phyloP scores from a whole-genome alignment of 2,797 vertebrate species.

The Enteromius paludinosus region DNA sequence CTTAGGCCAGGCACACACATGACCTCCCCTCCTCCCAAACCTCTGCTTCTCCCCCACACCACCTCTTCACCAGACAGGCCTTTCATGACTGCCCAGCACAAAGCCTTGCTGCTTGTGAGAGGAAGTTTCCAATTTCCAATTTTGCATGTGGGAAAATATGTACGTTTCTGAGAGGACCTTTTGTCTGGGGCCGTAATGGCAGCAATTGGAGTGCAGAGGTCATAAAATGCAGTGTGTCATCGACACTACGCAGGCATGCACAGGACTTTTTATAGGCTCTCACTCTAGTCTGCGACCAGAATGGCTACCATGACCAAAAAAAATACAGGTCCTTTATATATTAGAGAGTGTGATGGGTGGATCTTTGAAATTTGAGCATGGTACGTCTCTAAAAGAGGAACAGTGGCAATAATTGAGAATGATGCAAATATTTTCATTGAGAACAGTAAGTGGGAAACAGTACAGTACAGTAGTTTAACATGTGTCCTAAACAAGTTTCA shows the following conservation, averaged over 20 bases:
- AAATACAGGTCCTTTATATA: neutral
- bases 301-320: slow-evolving; percentile 9
- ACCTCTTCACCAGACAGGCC: slow-evolving; percentile 63
- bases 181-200: slow-evolving; percentile 74
- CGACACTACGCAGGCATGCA: slow-evolving; percentile 75
- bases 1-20: slow-evolving; percentile 68
- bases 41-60: slow-evolving; percentile 46
- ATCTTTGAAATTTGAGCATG: slow-evolving; percentile 8
- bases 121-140: slow-evolving; percentile 80
- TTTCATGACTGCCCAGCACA: slow-evolving; percentile 79
- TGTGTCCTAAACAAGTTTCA: slow-evolving; percentile 57
- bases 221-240: slow-evolving; percentile 70
- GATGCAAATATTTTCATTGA: slow-evolving; percentile 45
- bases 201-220: slow-evolving; percentile 73
- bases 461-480: slow-evolving; percentile 49
- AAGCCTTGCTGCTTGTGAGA: slow-evolving; percentile 77
- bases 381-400: slow-evolving; percentile 13
- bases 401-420: neutral
- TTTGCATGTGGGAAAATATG: slow-evolving; percentile 79
- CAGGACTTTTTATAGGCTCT: slow-evolving; percentile 72
- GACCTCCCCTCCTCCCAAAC: slow-evolving; percentile 60
- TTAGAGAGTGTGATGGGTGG: neutral
- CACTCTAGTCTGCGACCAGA: slow-evolving; percentile 25
- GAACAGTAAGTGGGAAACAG: slow-evolving; percentile 15
- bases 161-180: slow-evolving; percentile 79